These are phyloP conservation scores for Neolamprologus kungweensis DNA, from an alignment of 2,113 vertebrate species.

Conservation along the genomic window DNA sequence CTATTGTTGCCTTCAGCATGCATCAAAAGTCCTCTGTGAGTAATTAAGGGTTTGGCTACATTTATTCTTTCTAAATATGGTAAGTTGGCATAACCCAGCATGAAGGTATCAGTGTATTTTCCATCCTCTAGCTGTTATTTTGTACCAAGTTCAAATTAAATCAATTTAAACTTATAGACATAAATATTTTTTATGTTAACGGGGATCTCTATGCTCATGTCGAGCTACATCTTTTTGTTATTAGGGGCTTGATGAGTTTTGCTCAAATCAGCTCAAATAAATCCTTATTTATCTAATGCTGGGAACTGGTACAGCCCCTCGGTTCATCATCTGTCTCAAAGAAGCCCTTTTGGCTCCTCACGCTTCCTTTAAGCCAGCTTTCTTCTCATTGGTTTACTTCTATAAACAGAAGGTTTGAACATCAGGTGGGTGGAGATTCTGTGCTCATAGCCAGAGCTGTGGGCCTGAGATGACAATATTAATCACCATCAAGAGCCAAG, in stretches of 20 bases:
- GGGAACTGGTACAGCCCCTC: background rate
- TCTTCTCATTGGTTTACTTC: background rate
- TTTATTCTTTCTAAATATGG: background rate
- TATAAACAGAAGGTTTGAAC: background rate
- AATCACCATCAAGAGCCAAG: accelerated
- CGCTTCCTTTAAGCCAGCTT: background rate
- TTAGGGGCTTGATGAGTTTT: accelerated
- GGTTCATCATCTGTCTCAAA: background rate
- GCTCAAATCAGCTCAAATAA: background rate
- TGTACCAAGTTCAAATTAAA: background rate
- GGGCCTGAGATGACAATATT: background rate
- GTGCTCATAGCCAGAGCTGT: background rate
- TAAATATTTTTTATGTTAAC: background rate
- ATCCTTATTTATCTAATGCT: background rate
- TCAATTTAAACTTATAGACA: background rate
- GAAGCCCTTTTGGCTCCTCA: background rate
- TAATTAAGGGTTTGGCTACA: background rate
- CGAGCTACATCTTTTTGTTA: background rate
- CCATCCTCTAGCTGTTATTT: background rate
- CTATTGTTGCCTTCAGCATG: background rate
- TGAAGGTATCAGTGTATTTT: background rate
- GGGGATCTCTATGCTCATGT: background rate
- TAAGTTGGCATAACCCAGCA: background rate
- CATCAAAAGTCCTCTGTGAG: background rate
- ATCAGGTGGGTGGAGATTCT: background rate